phyloP scores from a whole-genome alignment of 2,888 invertebrate genomes.

The Autographa gamma region DNA sequence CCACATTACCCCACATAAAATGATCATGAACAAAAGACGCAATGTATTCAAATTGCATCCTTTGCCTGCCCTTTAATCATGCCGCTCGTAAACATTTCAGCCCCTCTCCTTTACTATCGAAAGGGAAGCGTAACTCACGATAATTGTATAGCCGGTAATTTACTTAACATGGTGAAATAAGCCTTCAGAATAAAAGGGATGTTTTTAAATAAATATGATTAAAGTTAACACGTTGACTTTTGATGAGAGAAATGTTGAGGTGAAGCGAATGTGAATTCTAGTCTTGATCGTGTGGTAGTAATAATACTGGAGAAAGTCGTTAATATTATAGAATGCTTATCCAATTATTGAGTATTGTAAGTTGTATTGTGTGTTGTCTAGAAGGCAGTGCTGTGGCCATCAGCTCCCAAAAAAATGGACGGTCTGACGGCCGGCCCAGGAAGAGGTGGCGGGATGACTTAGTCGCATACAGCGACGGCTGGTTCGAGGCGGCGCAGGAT shows the following conservation, averaged over 20 bases:
- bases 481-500: too few relatives aligned
- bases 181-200: not conserved
- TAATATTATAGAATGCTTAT: too few relatives aligned
- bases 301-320: too few relatives aligned
- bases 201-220: slow-evolving; percentile 4
- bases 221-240: not conserved
- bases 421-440: too few relatives aligned
- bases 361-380: too few relatives aligned
- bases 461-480: too few relatives aligned
- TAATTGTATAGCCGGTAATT: slow-evolving; percentile 27
- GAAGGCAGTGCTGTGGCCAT: too few relatives aligned
- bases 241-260: not conserved
- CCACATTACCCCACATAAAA: slow-evolving; percentile 34
- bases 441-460: too few relatives aligned
- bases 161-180: slow-evolving; percentile 1
- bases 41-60: slow-evolving; percentile 55
- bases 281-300: too few relatives aligned
- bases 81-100: slow-evolving; percentile 43
- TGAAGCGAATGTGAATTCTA: too few relatives aligned
- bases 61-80: slow-evolving; percentile 38
- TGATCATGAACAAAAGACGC: slow-evolving; percentile 31
- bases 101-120: slow-evolving; percentile 33
- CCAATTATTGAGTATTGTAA: too few relatives aligned
- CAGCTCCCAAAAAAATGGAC: too few relatives aligned
- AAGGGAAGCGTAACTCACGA: slow-evolving; percentile 20